phyloP scores from a whole-genome alignment of 2,888 invertebrate genomes.

The Leptinotarsa juncta region DNA sequence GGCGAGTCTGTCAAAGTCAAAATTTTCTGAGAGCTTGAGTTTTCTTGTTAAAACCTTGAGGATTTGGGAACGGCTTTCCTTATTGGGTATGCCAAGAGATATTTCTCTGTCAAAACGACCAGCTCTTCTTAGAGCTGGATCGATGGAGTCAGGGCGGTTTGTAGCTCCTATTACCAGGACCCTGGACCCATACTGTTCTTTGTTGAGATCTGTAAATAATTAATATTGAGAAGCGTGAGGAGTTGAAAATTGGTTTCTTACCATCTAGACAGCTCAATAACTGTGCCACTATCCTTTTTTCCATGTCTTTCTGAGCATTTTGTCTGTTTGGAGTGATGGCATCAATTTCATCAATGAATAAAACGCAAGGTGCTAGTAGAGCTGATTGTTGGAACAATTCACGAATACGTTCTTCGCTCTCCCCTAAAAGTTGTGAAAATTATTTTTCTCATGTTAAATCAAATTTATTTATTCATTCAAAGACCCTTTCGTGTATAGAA shows the following conservation, averaged over 20 bases:
- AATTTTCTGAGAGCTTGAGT: constrained; percentile 75
- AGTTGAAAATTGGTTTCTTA: constrained; percentile 55
- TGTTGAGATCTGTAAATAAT: constrained; percentile 65
- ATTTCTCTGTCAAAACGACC: constrained; percentile 96
- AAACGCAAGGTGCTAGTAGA: constrained; percentile 80
- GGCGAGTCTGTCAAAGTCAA: constrained; percentile 81
- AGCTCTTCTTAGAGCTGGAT: constrained; percentile 90
- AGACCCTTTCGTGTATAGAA: too few species aligned
- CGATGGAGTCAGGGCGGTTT: constrained; percentile 90
- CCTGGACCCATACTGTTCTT: constrained; percentile 69
- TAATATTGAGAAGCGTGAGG: constrained; percentile 1
- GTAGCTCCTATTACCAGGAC: constrained; percentile 96
- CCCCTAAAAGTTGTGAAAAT: constrained; percentile 71
- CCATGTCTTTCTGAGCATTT: constrained; percentile 95
- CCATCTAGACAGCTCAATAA: constrained; percentile 90
- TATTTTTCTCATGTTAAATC: background rate
- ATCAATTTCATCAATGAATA: constrained; percentile 98
- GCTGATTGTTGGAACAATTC: constrained; percentile 90
- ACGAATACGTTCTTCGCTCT: constrained; percentile 93
- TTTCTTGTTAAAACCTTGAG: constrained; percentile 78
- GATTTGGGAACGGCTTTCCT: constrained; percentile 84
- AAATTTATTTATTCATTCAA: too few species aligned
- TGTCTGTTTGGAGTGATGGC: constrained; percentile 93
- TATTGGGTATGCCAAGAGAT: constrained; percentile 91
- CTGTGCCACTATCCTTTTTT: constrained; percentile 94